Base-by-base conservation (phyloP, 2,888 invertebrate species). In the Dexiosoma caninum region DNA sequence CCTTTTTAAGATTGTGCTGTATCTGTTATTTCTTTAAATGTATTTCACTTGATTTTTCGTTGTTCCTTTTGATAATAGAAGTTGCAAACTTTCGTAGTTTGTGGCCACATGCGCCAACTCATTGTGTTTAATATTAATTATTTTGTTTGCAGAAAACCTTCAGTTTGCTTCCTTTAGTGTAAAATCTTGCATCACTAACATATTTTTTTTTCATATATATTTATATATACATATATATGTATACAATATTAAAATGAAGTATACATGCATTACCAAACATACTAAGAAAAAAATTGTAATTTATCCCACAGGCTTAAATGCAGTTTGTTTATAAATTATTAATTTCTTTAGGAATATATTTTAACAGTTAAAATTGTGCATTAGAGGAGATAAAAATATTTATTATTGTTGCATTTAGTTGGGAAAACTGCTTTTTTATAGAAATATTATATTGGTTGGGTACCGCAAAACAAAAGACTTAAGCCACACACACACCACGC, bases 61-160 rank as follows among this genome's bases (percentile, higher is more conserved):
- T 51, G 10, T 59, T 49, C 27, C 40, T 57, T 16, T 27, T 51
- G 5, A 6, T 5, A 14, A n/a, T 2, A 40, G 40, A 6, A 10
- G 23, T 14, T 21, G 40, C 21, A 23, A 23, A 5, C n/a, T 12
- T 21, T 2, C 4, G 8, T 7, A 57, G 10, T 37, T 37, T 1
- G n/a, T 3, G 8, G n/a, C 14, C 4, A 14, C 23, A 30, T 30
- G 35, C 14, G 21, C 42, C 35, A 60, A 49, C 21, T 74, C 46
- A 64, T 69, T 62, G 49, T 49, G 16, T 69, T 69, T 55, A 37
- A 72, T 74, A 55, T 69, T 46, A 46, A 60, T 60, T 30, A 72
- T 46, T 57, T 66, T 30, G 32, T 21, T 44, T 55, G 21, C 6
- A 19, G 21, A 32, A 60, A 16, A 19, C 2, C 21, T 37, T 23